phyloP scores from a whole-genome alignment of 2,797 vertebrate species.

The Kryptopterus vitreolus region DNA sequence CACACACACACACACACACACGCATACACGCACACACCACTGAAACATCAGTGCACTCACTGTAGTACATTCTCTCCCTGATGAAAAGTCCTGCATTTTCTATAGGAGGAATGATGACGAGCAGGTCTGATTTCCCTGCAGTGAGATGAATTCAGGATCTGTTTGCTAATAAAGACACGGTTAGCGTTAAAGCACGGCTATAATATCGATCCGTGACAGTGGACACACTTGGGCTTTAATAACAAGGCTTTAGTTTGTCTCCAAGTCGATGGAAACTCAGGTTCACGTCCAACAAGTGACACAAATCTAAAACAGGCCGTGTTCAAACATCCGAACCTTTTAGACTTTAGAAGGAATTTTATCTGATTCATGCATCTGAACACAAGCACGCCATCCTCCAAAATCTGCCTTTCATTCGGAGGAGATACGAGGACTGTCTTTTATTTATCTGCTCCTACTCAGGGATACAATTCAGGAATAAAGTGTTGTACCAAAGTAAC shows the following conservation, averaged over 20 bases:
- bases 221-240: constrained; percentile 34
- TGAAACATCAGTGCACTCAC: no score
- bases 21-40: no score
- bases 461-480: neutral
- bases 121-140: constrained; percentile 28
- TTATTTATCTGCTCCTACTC: constrained; percentile 3
- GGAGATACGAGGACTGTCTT: constrained; percentile 5
- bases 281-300: constrained; percentile 21
- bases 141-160: constrained; percentile 58
- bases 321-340: constrained; percentile 32
- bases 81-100: neutral
- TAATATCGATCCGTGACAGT: constrained; percentile 54
- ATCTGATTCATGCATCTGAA: constrained; percentile 35
- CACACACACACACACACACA: no score
- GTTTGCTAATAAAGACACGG: constrained; percentile 38
- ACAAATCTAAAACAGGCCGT: constrained; percentile 33
- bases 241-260: constrained; percentile 36
- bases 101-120: constrained; percentile 7
- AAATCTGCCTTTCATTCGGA: constrained; percentile 4
- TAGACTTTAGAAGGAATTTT: constrained; percentile 24
- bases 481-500: neutral
- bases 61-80: constrained; percentile 7
- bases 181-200: constrained; percentile 46
- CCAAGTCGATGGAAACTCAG: constrained; percentile 33
- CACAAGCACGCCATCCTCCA: constrained; percentile 14